A percentile compares a stretch with the other conserved stretches of the same genome.
Evolutionary conservation across 2,888 invertebrate genomes (phyloP).

Genomic region (Drosophila histrio): DNA sequence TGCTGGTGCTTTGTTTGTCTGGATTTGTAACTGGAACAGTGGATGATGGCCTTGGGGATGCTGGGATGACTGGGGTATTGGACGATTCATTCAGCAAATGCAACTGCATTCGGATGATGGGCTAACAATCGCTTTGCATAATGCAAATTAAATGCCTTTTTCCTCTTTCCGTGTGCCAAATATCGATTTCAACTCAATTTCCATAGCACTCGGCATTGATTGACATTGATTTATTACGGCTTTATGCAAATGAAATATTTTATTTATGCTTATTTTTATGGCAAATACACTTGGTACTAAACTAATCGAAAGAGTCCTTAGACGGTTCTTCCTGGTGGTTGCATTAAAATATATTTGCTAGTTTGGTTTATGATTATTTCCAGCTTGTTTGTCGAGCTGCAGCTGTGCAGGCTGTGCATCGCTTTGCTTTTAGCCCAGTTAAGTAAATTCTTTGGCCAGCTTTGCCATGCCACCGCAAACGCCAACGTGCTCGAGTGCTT

Average conservation of each 20-base stretch:
- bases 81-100: background rate
- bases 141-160: slow-evolving; percentile 46
- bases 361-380: slow-evolving; percentile 33
- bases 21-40: slow-evolving; percentile 3
- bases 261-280: slow-evolving; percentile 31
- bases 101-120: slow-evolving; percentile 24
- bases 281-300: background rate
- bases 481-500: slow-evolving; percentile 67
- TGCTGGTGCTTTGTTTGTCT: background rate
- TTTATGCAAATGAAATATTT: slow-evolving; percentile 30
- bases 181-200: slow-evolving; percentile 28
- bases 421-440: slow-evolving; percentile 13
- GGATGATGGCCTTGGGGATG: slow-evolving; percentile 16
- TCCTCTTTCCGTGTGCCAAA: background rate
- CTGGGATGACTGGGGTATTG: background rate
- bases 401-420: slow-evolving; percentile 5
- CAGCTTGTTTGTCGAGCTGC: slow-evolving; percentile 12
- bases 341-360: slow-evolving; percentile 4
- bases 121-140: slow-evolving; percentile 44
- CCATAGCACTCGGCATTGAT: slow-evolving; percentile 35
- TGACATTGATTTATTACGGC: slow-evolving; percentile 51
- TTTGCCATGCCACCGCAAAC: slow-evolving; percentile 36
- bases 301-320: slow-evolving; percentile 7
- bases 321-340: background rate
- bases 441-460: slow-evolving; percentile 36